Conservation (phyloP, 2,797 vertebrate genomes). For the Mus spretus region DNA sequence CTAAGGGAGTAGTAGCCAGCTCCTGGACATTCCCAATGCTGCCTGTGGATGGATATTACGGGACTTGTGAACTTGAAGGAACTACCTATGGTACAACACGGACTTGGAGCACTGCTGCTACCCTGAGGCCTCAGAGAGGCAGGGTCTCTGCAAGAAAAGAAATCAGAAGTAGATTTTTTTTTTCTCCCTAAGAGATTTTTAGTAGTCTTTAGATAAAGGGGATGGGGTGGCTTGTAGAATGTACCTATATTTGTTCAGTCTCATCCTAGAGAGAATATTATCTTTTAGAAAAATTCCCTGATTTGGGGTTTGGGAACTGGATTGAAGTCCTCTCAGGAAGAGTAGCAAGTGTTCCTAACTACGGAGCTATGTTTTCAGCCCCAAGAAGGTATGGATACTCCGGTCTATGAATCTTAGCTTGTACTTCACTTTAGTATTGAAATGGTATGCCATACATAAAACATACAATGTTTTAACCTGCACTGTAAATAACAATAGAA, state of each 20-base stretch:
- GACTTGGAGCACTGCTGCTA: not conserved
- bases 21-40: conserved; percentile 9
- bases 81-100: not conserved
- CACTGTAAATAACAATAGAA: not conserved
- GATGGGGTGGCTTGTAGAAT: not conserved
- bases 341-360: not conserved
- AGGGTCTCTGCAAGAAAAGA: not conserved
- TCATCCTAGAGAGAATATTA: conserved; percentile 11
- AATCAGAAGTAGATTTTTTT: conserved; percentile 1
- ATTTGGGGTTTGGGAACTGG: not conserved
- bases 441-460: not conserved
- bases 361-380: not conserved
- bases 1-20: not conserved
- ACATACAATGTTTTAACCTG: not conserved
- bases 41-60: not conserved
- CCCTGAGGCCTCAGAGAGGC: not conserved
- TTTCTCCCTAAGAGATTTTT: not conserved
- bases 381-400: not conserved
- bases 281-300: not conserved
- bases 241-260: not conserved
- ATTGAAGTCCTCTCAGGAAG: not conserved
- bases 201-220: not conserved
- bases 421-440: conserved; percentile 41
- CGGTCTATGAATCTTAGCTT: conserved; percentile 12
- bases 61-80: conserved; percentile 8